Evolutionary conservation across 37 sponge, comb jelly and placozoan species (phyloP).

Genomic region (Aphrocallistes beatrix): DNA sequence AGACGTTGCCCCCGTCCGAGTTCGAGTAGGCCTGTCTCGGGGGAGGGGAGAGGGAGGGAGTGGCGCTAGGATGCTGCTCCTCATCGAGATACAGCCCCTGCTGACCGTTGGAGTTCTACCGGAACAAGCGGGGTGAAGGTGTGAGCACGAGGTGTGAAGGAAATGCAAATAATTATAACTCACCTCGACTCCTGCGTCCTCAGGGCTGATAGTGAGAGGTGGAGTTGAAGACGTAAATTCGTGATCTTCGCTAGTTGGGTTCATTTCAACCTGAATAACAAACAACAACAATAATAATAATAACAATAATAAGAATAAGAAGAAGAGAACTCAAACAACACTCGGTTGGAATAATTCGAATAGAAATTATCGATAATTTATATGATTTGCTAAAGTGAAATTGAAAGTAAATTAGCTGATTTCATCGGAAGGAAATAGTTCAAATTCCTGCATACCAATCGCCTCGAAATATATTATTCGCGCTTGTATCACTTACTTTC

Average conservation of each 20-base stretch:
- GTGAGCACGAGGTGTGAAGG: too few species aligned
- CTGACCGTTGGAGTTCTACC: not conserved
- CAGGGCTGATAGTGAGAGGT: not conserved
- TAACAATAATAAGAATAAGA: not conserved
- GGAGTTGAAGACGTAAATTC: not conserved
- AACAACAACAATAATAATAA: not conserved
- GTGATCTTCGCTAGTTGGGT: not conserved
- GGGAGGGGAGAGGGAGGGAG: too few species aligned
- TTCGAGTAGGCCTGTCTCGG: not conserved
- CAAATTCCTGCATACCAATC: too few species aligned
- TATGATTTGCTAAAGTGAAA: not conserved
- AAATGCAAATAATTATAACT: too few species aligned
- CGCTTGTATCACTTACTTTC: too few species aligned
- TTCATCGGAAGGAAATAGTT: too few species aligned
- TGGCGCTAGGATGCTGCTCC: not conserved
- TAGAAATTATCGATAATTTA: too few species aligned
- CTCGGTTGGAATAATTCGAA: too few species aligned
- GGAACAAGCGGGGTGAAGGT: too few species aligned
- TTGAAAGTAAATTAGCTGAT: constrained; percentile 10
- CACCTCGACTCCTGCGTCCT: not conserved
- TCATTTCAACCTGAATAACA: not conserved
- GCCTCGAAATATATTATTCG: too few species aligned
- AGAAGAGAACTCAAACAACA: too few species aligned
- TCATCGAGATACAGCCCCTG: not conserved
- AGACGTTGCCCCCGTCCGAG: not conserved